Evolutionary conservation across 2,113 vertebrate species (phyloP).

Genomic region (Panthera leo): DNA sequence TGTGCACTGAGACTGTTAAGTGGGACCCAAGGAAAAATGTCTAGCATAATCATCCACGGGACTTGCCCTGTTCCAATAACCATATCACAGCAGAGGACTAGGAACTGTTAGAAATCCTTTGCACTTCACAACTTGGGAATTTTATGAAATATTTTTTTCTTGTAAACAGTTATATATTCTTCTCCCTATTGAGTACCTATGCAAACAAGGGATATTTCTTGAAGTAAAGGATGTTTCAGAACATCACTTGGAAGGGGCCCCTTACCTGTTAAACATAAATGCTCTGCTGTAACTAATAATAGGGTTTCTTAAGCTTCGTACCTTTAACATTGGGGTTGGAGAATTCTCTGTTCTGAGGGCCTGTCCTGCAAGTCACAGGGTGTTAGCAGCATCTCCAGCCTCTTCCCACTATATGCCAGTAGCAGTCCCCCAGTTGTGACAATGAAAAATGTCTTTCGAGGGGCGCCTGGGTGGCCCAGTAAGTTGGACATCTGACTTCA

Average conservation of each 20-base stretch:
- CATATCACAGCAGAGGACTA: background rate
- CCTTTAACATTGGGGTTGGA: background rate
- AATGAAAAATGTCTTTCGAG: background rate
- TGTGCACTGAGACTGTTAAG: background rate
- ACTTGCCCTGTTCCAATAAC: background rate
- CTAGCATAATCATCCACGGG: background rate
- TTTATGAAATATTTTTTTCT: background rate
- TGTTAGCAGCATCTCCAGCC: background rate
- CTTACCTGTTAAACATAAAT: background rate
- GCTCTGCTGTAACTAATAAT: background rate
- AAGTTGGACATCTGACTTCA: too few species aligned
- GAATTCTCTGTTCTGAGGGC: background rate
- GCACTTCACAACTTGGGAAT: background rate
- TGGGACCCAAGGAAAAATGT: background rate
- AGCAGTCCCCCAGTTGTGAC: background rate
- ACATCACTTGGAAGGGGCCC: background rate
- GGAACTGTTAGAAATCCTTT: background rate
- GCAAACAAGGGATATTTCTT: slow-evolving; percentile 45
- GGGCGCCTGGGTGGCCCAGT: too few species aligned
- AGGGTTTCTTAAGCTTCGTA: background rate
- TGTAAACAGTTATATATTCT: background rate
- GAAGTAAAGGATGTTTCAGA: background rate
- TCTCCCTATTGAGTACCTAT: background rate
- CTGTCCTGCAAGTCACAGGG: accelerated
- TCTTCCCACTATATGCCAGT: background rate